These are phyloP conservation scores for Ips typographus DNA, from an alignment of 1,140 invertebrate genomes.

Conservation along the genomic window DNA sequence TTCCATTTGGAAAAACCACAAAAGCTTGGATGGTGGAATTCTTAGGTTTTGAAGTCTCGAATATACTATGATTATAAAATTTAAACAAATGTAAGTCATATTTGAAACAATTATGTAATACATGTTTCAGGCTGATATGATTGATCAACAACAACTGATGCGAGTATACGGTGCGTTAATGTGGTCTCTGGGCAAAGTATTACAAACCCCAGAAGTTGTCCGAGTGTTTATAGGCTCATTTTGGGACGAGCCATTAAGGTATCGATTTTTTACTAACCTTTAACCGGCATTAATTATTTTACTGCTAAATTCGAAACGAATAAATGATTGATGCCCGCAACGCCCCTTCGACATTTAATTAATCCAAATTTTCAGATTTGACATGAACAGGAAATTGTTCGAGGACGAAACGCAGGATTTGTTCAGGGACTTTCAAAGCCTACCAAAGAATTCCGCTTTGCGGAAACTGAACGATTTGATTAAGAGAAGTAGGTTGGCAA, in stretches of 20 bases:
- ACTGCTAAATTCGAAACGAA: too few species aligned
- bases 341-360: too few species aligned
- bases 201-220: slow-evolving; percentile 78
- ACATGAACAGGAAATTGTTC: slow-evolving; percentile 64
- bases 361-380: slow-evolving; percentile 40
- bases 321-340: neutral
- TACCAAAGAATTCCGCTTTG: slow-evolving; percentile 75
- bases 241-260: slow-evolving; percentile 74
- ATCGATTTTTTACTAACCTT: slow-evolving; percentile 34
- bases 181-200: slow-evolving; percentile 76
- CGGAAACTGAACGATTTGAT: slow-evolving; percentile 81
- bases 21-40: too few species aligned
- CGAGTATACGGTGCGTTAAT: slow-evolving; percentile 75
- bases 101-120: neutral
- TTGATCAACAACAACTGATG: slow-evolving; percentile 75
- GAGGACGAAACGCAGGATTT: slow-evolving; percentile 77
- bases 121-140: slow-evolving; percentile 61
- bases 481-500: slow-evolving; percentile 73
- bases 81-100: neutral
- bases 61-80: neutral
- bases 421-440: slow-evolving; percentile 70
- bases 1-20: too few species aligned
- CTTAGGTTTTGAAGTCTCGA: too few species aligned
- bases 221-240: slow-evolving; percentile 81
- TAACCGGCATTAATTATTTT: neutral